Conservation (phyloP, 2,888 invertebrate species). For the Meteorus cinctellus region DNA sequence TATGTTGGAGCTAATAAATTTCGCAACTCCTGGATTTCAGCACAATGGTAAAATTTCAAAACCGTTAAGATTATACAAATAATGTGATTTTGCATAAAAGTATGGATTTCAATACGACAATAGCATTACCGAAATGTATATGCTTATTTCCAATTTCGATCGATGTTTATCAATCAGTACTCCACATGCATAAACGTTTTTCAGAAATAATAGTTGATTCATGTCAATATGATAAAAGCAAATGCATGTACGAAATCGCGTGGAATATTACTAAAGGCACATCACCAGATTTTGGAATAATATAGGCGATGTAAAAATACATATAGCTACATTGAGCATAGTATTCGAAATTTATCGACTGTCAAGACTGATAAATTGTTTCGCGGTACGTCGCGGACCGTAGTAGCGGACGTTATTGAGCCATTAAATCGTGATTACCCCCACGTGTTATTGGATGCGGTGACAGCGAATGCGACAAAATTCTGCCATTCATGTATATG, state of each 20-base stretch:
- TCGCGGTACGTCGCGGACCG: conserved; percentile 55
- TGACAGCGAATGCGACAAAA: conserved; percentile 54
- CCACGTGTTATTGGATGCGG: conserved; percentile 65
- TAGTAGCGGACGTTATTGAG: conserved; percentile 67
- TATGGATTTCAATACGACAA: not conserved
- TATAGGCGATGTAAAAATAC: not conserved
- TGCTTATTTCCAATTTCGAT: not conserved
- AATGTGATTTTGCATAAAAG: too few relatives aligned
- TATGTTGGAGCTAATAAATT: not conserved
- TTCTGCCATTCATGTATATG: not conserved
- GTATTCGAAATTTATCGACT: conserved; percentile 68
- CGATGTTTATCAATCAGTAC: not conserved
- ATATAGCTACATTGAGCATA: not conserved
- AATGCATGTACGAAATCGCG: conserved; percentile 13
- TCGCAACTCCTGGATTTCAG: not conserved
- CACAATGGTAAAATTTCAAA: too few relatives aligned
- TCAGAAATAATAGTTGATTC: too few relatives aligned
- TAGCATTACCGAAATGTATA: not conserved
- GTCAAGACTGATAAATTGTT: conserved; percentile 66
- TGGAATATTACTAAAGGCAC: not conserved
- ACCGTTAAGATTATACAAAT: too few relatives aligned
- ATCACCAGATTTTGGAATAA: too few relatives aligned
- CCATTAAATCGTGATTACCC: conserved; percentile 70
- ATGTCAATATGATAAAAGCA: not conserved
- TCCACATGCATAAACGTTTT: not conserved